Evolutionary conservation across 2,888 invertebrate species (phyloP).

Genomic region (Athalia rosae): DNA sequence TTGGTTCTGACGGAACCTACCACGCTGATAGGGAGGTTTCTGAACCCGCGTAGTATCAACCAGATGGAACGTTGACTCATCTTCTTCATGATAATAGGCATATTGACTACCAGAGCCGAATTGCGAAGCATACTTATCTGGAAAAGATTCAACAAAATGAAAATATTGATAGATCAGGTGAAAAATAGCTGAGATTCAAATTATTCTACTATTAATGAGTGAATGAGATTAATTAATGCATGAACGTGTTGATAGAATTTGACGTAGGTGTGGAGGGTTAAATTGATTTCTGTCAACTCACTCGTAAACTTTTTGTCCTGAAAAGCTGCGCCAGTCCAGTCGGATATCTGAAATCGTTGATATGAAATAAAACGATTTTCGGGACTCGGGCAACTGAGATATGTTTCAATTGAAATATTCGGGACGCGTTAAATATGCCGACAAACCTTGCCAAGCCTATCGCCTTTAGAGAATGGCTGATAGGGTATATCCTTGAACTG

Average conservation of each 20-base stretch:
- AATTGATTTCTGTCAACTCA: constrained; percentile 74
- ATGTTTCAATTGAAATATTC: background rate
- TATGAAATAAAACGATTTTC: too few species aligned
- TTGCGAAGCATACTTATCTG: constrained; percentile 93
- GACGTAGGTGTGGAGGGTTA: constrained; percentile 11
- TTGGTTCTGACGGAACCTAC: constrained; percentile 89
- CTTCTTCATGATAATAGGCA: constrained; percentile 99
- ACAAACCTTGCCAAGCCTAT: constrained; percentile 95
- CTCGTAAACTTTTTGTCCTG: constrained; percentile 96
- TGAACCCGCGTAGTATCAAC: constrained; percentile 95
- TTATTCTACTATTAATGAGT: background rate
- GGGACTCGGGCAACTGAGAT: background rate
- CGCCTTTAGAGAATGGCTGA: constrained; percentile 99
- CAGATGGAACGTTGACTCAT: constrained; percentile 98
- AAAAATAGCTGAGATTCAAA: background rate
- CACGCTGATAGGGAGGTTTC: constrained; percentile 94
- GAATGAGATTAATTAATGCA: background rate
- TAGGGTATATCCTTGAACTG: constrained; percentile 98
- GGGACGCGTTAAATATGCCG: constrained; percentile 30
- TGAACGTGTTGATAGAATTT: background rate
- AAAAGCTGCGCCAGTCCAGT: constrained; percentile 96
- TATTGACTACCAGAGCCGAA: constrained; percentile 97
- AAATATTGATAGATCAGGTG: background rate
- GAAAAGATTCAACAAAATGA: constrained; percentile 54
- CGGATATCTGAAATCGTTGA: constrained; percentile 80